Evolutionary conservation across 2,888 invertebrate genomes (phyloP), one percentile per base, ranked within the genome.

Genomic region (Cheilosia vernalis): DNA sequence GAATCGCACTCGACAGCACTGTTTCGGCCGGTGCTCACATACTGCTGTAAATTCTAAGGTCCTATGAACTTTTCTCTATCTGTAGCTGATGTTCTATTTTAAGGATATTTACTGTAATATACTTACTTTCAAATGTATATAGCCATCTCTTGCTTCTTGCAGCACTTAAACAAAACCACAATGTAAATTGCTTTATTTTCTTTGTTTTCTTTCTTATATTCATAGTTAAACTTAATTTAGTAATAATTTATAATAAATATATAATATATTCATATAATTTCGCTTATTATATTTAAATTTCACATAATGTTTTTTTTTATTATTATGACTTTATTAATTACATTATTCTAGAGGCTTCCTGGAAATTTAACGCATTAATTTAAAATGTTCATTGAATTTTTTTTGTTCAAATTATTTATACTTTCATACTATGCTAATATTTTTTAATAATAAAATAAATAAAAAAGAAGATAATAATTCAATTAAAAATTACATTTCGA

Each of bases 161-260:
- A 47, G 2, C 33, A 70, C 63, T 78, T 21, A 78, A 78, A 78
- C 78, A 56, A 63, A 78, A 70, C 78, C 78, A 63, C 44, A 70
- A 56, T 63, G 55, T 69, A 69, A 69, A 63, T 78, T 78, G 69
- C 78, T 78, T 78, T 78, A 78, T 78, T 78, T 67, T 55, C 5
- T 58, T 76, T 53, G 0, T 66, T 77, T 61, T 51, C 19, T 42
- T 37, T 42, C 67, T 78, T 70, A 78, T 70, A 27, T 56, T 67
- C 47, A 78, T 78, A 70, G 56, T 49, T 63, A 37, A 77, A 69
- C 60, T 77, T 77, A 77, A 40, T 5, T 55, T 61, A 77, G 55
- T 37, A 44, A 53, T 69, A 61, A 69, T 69, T 77, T 49, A 69
- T 78, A 78, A 40, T 78, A 78, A 78, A 78, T 78, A 78, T 70